These are phyloP conservation scores for Anniella stebbinsi DNA, from an alignment of 2,797 vertebrate genomes.

Conservation along the genomic window DNA sequence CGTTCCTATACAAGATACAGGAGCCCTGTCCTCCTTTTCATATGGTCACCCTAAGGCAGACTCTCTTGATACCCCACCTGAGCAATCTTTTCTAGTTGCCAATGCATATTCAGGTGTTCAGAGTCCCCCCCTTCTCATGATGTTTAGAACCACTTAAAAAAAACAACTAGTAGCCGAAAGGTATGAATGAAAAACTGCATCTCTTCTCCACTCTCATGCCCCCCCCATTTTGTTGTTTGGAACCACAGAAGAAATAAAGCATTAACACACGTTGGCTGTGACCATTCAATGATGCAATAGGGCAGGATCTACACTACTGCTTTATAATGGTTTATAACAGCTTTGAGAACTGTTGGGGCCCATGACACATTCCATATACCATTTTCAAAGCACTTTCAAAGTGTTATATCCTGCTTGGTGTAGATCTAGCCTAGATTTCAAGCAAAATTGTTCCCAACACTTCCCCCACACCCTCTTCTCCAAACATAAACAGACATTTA, in stretches of 20 bases:
- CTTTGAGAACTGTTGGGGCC: too few relatives aligned
- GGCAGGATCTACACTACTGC: too few relatives aligned
- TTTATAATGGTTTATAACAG: too few relatives aligned
- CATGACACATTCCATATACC: too few relatives aligned
- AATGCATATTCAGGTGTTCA: neutral
- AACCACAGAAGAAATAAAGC: neutral
- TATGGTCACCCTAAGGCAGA: too few relatives aligned
- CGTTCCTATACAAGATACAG: too few relatives aligned
- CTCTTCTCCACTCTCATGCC: neutral
- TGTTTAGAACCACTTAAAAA: neutral
- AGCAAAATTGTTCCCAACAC: neutral
- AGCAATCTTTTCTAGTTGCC: constrained; percentile 12
- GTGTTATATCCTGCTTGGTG: too few relatives aligned
- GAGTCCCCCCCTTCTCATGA: neutral
- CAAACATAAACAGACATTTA: neutral
- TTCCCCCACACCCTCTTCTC: neutral
- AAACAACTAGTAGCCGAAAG: neutral
- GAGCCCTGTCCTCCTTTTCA: too few relatives aligned
- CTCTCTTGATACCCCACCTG: neutral
- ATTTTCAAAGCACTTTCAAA: too few relatives aligned
- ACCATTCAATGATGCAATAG: too few relatives aligned
- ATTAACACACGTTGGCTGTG: neutral
- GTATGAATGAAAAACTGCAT: constrained; percentile 23
- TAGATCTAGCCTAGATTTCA: neutral
- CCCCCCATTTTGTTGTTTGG: neutral